These are phyloP conservation scores for Coendou prehensilis DNA, from an alignment of 2,797 vertebrate genomes.

Conservation along the genomic window DNA sequence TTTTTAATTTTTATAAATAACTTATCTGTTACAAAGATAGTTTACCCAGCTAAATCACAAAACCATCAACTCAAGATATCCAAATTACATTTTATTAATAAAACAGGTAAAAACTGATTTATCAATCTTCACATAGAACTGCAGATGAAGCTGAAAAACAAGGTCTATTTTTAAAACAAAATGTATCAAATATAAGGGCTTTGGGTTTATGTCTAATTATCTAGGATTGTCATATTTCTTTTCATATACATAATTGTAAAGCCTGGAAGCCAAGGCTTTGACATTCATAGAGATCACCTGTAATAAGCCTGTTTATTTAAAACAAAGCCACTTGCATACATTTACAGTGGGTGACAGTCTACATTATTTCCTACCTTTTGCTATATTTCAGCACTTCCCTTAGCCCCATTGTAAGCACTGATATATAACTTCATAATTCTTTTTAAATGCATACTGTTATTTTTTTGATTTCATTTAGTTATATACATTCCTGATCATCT, in stretches of 20 bases:
- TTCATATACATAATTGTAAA: conserved; percentile 85
- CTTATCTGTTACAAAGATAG: conserved; percentile 99
- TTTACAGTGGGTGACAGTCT: conserved; percentile 90
- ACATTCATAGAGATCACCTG: conserved; percentile 88
- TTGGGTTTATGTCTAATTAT: conserved; percentile 89
- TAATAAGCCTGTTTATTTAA: conserved; percentile 84
- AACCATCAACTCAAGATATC: conserved; percentile 97
- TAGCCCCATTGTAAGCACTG: conserved; percentile 88
- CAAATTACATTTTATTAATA: conserved; percentile 96
- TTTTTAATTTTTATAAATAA: conserved; percentile 99
- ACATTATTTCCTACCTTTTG: conserved; percentile 84
- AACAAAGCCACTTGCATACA: conserved; percentile 87
- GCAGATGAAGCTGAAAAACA: conserved; percentile 95
- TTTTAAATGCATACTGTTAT: conserved; percentile 86
- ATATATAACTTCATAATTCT: conserved; percentile 86
- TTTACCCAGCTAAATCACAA: conserved; percentile 99
- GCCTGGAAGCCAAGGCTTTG: conserved; percentile 88
- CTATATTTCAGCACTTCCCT: conserved; percentile 87
- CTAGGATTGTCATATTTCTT: conserved; percentile 87
- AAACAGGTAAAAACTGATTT: conserved; percentile 96
- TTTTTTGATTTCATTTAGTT: conserved; percentile 86
- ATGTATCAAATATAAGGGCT: conserved; percentile 92
- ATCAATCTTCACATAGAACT: conserved; percentile 96
- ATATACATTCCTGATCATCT: conserved; percentile 88
- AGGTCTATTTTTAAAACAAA: conserved; percentile 91